These are phyloP conservation scores for Patagioenas fasciata DNA, from an alignment of 2,113 vertebrate species.

Conservation along the genomic window DNA sequence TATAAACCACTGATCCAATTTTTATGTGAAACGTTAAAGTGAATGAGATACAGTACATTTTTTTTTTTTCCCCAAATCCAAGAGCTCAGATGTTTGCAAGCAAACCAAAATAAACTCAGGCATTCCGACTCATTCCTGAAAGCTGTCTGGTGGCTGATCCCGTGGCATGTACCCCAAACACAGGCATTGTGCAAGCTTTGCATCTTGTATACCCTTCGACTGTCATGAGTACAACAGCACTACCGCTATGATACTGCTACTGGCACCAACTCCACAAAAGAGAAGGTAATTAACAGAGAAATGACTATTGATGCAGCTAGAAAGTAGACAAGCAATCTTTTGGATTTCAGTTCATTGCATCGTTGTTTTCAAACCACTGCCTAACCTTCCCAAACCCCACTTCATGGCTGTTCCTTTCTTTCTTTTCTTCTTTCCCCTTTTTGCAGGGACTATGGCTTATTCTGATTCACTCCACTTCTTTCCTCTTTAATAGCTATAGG, in stretches of 20 bases:
- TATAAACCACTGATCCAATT: neutral
- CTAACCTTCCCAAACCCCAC: conserved; percentile 40
- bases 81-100: conserved; percentile 30
- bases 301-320: neutral
- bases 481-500: neutral
- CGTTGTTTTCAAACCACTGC: conserved; percentile 16
- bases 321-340: conserved; percentile 26
- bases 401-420: neutral
- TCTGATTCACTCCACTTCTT: conserved; percentile 26
- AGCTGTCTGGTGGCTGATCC: neutral
- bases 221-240: neutral
- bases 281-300: conserved; percentile 45
- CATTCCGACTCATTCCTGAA: neutral
- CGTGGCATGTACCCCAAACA: neutral
- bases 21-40: neutral
- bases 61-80: neutral
- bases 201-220: neutral
- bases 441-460: conserved; percentile 19
- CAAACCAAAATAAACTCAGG: neutral
- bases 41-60: neutral
- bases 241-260: neutral
- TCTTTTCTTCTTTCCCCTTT: neutral
- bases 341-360: conserved; percentile 11
- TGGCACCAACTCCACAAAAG: neutral
- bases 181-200: neutral